phyloP scores from a whole-genome alignment of 2,113 vertebrate genomes.

The Marmota monax region DNA sequence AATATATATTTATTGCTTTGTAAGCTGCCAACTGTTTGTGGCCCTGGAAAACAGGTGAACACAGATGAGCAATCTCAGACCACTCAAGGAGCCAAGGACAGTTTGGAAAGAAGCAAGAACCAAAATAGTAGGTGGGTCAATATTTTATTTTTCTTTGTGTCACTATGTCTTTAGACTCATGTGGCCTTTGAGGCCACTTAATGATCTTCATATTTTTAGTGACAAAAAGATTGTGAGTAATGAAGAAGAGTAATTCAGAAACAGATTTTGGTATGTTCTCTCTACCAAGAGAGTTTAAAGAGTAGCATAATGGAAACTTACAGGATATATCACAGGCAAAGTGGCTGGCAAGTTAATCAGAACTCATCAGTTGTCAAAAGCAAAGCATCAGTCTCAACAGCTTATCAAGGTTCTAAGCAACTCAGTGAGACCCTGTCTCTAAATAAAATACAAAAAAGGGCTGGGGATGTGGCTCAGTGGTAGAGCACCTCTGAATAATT shows the following conservation, averaged over 20 bases:
- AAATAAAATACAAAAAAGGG: too few relatives aligned
- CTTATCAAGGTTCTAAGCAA: neutral
- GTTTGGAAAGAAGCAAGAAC: slow-evolving; percentile 76
- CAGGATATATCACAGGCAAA: neutral
- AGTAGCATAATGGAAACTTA: neutral
- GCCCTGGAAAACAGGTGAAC: slow-evolving; percentile 72
- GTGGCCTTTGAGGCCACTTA: neutral
- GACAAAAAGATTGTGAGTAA: neutral
- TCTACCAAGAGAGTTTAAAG: neutral
- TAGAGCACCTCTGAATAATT: too few relatives aligned
- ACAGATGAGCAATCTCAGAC: slow-evolving; percentile 59
- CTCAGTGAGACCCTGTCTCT: neutral
- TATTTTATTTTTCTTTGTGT: neutral
- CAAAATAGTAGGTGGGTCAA: slow-evolving; percentile 83
- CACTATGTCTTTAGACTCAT: neutral
- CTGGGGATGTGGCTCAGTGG: too few relatives aligned
- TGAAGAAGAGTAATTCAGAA: slow-evolving; percentile 11
- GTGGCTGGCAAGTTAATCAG: neutral
- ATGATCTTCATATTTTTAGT: neutral
- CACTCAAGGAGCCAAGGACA: slow-evolving; percentile 69
- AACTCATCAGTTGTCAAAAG: neutral
- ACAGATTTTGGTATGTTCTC: neutral
- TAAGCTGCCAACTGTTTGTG: slow-evolving; percentile 78
- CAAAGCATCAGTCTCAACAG: neutral
- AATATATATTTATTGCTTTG: slow-evolving; percentile 74